Conservation (phyloP, 2,113 vertebrate species). For the Petroica traversi region DNA sequence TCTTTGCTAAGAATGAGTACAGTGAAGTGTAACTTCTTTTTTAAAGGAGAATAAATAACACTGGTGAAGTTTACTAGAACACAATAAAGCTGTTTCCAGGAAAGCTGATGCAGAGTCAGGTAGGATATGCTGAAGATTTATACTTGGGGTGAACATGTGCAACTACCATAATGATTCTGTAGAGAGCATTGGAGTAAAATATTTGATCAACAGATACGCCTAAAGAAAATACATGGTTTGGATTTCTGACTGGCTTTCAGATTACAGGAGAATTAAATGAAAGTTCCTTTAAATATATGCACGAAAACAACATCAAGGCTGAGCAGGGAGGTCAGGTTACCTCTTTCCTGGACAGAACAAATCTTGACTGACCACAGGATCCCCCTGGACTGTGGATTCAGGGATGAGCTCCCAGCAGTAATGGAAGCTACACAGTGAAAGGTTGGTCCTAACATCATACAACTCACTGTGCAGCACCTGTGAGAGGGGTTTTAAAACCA, state of each 20-base stretch:
- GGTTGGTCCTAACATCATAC: background rate
- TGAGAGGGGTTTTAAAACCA: background rate
- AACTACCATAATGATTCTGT: background rate
- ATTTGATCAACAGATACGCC: background rate
- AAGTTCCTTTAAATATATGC: background rate
- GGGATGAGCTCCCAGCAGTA: background rate
- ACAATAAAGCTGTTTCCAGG: conserved; percentile 50
- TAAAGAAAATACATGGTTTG: background rate
- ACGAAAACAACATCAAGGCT: background rate
- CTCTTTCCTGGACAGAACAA: background rate
- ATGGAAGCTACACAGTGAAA: background rate
- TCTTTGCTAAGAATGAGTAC: conserved; percentile 19
- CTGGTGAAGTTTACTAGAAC: conserved; percentile 49
- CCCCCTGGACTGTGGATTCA: background rate
- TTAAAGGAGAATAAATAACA: conserved; percentile 64
- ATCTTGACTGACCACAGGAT: background rate
- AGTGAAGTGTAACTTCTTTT: conserved; percentile 36
- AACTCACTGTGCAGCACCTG: background rate
- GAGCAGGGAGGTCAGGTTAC: background rate
- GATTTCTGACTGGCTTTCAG: background rate
- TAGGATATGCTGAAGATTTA: conserved; percentile 48
- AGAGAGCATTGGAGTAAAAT: conserved; percentile 11
- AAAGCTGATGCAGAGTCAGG: conserved; percentile 52
- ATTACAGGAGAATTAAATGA: background rate
- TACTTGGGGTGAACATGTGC: background rate